phyloP scores from a whole-genome alignment of 1,140 invertebrate genomes.

The Atta cephalotes region DNA sequence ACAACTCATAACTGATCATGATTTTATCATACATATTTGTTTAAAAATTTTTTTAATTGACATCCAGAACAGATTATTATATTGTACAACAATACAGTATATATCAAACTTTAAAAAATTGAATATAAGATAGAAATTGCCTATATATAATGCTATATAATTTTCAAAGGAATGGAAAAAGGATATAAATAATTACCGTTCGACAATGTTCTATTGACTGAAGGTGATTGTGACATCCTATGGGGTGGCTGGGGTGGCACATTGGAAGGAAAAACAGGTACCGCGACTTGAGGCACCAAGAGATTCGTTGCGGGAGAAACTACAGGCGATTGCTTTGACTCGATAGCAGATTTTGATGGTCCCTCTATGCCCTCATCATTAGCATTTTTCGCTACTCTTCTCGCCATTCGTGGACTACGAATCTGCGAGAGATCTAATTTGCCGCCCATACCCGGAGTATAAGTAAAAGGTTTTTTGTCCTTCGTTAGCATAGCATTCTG shows the following conservation, averaged over 20 bases:
- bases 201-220: conserved; percentile 75
- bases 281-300: conserved; percentile 89
- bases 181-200: conserved; percentile 66
- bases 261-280: conserved; percentile 90
- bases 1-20: not conserved
- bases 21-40: not conserved
- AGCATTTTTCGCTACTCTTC: conserved; percentile 90
- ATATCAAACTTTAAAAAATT: too few species aligned
- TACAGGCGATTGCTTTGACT: conserved; percentile 84
- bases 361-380: conserved; percentile 87
- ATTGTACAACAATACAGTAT: not conserved
- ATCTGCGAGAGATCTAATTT: conserved; percentile 97
- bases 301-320: conserved; percentile 77
- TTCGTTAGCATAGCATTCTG: conserved; percentile 98
- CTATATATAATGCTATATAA: not conserved
- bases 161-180: not conserved
- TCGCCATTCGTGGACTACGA: conserved; percentile 94
- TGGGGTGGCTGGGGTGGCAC: conserved; percentile 85
- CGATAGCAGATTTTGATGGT: conserved; percentile 81
- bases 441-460: conserved; percentile 92
- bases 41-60: not conserved
- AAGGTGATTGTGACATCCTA: conserved; percentile 77
- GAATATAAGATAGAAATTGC: too few species aligned
- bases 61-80: not conserved
- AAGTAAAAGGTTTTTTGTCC: conserved; percentile 98